These are phyloP conservation scores for Pterocles gutturalis DNA, from an alignment of 2,113 vertebrate species.

Conservation along the genomic window DNA sequence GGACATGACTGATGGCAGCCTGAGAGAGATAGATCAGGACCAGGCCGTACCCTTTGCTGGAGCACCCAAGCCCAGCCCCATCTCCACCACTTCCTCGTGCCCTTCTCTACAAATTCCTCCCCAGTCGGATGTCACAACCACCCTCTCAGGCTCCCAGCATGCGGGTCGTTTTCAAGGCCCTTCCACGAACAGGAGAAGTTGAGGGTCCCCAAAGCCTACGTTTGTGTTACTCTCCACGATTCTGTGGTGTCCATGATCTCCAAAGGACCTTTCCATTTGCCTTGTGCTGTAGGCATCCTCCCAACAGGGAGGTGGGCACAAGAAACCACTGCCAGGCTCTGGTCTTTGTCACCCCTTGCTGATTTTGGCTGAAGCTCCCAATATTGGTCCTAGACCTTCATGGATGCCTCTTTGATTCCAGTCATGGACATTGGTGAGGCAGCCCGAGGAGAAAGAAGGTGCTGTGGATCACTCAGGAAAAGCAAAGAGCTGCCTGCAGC, in stretches of 20 bases:
- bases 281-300: not conserved
- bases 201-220: not conserved
- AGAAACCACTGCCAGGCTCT: not conserved
- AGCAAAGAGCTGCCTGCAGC: not conserved
- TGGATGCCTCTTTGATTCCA: not conserved
- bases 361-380: not conserved
- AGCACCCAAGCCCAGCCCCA: not conserved
- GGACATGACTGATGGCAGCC: not conserved
- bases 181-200: not conserved
- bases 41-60: not conserved
- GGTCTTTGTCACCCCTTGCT: not conserved
- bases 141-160: not conserved
- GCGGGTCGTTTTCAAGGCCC: not conserved
- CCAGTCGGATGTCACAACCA: fast-evolving
- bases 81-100: constrained; percentile 29
- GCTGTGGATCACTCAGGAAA: not conserved
- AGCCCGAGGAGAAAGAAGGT: not conserved
- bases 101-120: not conserved
- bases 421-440: not conserved
- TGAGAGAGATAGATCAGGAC: constrained; percentile 3
- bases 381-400: not conserved
- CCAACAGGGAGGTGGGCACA: not conserved
- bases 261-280: not conserved
- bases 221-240: not conserved
- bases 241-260: not conserved